Evolutionary conservation across 2,888 invertebrate genomes (phyloP).

Genomic region (Hanleya hanleyi): DNA sequence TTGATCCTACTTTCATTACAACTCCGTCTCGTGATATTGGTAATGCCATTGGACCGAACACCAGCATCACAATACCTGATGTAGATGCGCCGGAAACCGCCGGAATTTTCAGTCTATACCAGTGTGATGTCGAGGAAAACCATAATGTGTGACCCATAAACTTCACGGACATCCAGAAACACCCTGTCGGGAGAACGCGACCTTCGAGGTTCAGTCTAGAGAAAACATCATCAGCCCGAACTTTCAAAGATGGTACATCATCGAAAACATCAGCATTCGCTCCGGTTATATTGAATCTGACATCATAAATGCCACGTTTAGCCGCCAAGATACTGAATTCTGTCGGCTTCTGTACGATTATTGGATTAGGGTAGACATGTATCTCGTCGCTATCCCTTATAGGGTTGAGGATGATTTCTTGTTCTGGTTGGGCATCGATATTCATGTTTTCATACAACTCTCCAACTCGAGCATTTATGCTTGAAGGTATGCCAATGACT

Average conservation of each 20-base stretch:
- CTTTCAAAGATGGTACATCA: not conserved
- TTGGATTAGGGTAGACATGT: not conserved
- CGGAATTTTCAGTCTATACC: not conserved
- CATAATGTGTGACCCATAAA: not conserved
- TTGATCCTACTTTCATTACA: not conserved
- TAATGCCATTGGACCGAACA: not conserved
- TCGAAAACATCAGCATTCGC: not conserved
- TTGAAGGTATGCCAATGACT: not conserved
- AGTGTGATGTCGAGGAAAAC: not conserved
- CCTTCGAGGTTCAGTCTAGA: not conserved
- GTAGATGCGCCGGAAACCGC: not conserved
- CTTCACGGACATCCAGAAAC: not conserved
- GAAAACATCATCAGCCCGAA: conserved; percentile 1
- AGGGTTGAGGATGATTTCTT: not conserved
- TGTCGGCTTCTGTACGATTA: not conserved
- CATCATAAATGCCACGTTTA: not conserved
- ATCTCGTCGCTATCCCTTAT: not conserved
- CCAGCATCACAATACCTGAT: not conserved
- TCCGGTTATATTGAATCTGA: not conserved
- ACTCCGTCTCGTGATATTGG: not conserved
- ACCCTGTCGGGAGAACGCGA: not conserved
- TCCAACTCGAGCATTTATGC: not conserved
- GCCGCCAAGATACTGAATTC: not conserved
- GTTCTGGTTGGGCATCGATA: not conserved
- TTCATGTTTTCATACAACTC: not conserved